phyloP scores from a whole-genome alignment of 2,888 invertebrate genomes.

The Tetropium fuscum region DNA sequence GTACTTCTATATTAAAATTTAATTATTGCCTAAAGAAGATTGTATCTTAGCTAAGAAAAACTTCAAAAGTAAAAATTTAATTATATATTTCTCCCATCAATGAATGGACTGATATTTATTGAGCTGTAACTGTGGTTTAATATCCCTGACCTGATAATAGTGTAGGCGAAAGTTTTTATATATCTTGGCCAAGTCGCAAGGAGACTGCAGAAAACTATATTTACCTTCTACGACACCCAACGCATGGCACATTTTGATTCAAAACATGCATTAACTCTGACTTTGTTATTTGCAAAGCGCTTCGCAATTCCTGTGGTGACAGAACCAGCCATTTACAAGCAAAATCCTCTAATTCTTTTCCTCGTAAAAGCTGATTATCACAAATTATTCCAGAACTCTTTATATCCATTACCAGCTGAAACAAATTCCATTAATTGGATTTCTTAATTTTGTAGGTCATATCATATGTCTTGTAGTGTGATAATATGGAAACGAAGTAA shows the following conservation, averaged over 20 bases:
- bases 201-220: too few relatives aligned
- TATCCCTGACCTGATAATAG: not conserved
- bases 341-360: conserved; percentile 88
- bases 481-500: too few relatives aligned
- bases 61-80: too few relatives aligned
- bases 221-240: conserved; percentile 92
- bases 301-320: conserved; percentile 80
- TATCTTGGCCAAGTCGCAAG: too few relatives aligned
- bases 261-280: conserved; percentile 86
- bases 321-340: conserved; percentile 84
- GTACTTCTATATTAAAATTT: too few relatives aligned
- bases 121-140: too few relatives aligned
- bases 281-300: conserved; percentile 85
- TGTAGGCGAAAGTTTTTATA: too few relatives aligned
- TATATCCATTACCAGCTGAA: conserved; percentile 93
- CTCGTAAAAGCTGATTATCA: conserved; percentile 83
- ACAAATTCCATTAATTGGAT: conserved; percentile 24
- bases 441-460: conserved; percentile 48
- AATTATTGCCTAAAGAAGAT: too few relatives aligned
- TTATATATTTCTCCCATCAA: too few relatives aligned
- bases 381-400: conserved; percentile 87
- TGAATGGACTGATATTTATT: too few relatives aligned
- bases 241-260: conserved; percentile 93
- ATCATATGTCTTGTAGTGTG: too few relatives aligned
- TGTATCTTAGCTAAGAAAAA: too few relatives aligned